These are phyloP conservation scores for Leuciscus waleckii DNA, from an alignment of 2,797 vertebrate species.

Conservation along the genomic window DNA sequence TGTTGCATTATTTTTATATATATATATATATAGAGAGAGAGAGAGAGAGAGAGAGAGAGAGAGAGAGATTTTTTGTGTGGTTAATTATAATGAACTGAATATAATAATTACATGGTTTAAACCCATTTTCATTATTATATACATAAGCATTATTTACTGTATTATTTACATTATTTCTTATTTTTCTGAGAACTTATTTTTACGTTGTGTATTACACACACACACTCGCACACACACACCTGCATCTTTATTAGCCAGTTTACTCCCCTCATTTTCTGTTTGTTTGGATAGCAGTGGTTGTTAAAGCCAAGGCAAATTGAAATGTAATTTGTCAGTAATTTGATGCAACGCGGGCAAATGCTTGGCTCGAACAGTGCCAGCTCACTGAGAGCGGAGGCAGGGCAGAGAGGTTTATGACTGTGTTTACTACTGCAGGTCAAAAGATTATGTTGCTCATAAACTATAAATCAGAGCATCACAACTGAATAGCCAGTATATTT, in stretches of 20 bases:
- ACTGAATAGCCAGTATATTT: conserved; percentile 9
- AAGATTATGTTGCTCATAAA: conserved; percentile 34
- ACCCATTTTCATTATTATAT: neutral
- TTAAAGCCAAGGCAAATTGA: conserved; percentile 53
- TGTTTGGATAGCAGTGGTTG: conserved; percentile 51
- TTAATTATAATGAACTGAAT: neutral
- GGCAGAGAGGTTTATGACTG: conserved; percentile 28
- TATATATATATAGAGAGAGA: no score
- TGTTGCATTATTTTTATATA: neutral
- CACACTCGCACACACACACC: neutral
- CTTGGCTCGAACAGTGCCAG: conserved; percentile 39
- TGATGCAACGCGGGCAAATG: conserved; percentile 49
- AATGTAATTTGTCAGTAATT: conserved; percentile 56
- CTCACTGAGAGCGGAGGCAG: conserved; percentile 23
- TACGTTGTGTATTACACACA: neutral
- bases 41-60: no score
- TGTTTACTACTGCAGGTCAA: conserved; percentile 29
- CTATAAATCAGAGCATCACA: conserved; percentile 25
- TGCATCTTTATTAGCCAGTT: conserved; percentile 35
- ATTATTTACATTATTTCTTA: neutral
- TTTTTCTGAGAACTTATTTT: neutral
- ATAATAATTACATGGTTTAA: neutral
- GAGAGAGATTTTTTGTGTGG: no score
- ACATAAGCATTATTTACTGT: neutral
- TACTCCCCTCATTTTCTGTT: conserved; percentile 36